A percentile compares a stretch with the other conserved stretches of the same genome.
phyloP scores from a whole-genome alignment of 2,113 vertebrate genomes.

The Ramphastos sulfuratus region DNA sequence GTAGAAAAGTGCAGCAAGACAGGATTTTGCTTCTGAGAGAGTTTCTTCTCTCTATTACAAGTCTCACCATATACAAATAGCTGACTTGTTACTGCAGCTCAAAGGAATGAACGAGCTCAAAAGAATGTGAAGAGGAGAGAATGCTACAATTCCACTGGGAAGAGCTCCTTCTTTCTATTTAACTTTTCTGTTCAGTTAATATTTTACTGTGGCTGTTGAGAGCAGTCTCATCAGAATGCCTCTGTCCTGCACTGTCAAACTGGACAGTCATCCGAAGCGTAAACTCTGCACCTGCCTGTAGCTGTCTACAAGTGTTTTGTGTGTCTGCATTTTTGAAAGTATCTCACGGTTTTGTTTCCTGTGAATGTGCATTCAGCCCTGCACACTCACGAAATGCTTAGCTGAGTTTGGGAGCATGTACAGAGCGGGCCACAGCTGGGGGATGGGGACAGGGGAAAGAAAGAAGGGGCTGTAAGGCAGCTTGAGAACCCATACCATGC shows the following conservation, averaged over 20 bases:
- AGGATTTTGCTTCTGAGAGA: background rate
- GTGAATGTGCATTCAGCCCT: conserved; percentile 61
- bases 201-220: background rate
- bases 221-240: background rate
- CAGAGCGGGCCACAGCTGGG: background rate
- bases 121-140: conserved; percentile 49
- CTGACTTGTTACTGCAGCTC: conserved; percentile 57
- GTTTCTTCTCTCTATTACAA: conserved; percentile 26
- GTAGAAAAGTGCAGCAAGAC: background rate
- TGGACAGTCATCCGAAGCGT: background rate
- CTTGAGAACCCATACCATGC: background rate
- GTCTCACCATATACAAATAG: conserved; percentile 47
- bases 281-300: conserved; percentile 34
- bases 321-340: conserved; percentile 53
- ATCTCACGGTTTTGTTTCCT: conserved; percentile 63
- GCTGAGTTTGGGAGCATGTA: conserved; percentile 20
- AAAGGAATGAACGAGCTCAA: conserved; percentile 65
- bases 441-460: conserved; percentile 10
- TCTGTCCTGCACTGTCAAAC: background rate
- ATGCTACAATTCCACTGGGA: conserved; percentile 37
- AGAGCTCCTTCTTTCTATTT: conserved; percentile 23
- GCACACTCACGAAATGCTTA: conserved; percentile 29
- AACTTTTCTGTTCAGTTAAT: conserved; percentile 21
- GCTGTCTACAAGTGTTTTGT: conserved; percentile 23
- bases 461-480: background rate